Evolutionary conservation across 2,797 vertebrate species (phyloP), one percentile per base, ranked within the genome.

Genomic region (Odontamblyopus rebecca): DNA sequence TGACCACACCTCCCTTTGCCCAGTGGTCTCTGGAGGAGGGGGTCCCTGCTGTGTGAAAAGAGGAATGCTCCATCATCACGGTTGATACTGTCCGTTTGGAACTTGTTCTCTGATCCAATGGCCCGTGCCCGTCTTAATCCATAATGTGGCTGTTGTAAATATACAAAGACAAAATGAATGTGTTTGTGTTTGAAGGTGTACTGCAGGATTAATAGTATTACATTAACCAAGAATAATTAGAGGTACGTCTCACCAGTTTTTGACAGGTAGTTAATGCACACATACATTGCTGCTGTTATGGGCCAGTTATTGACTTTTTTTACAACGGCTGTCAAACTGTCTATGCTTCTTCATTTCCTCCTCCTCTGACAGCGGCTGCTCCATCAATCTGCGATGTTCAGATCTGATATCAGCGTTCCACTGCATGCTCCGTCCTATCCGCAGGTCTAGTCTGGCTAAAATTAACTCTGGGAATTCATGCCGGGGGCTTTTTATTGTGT

Each of bases 181-280:
- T 35, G 32, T 35, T 35, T 35, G 32, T 23, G 23, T 23, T 23
- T 23, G 23, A 23, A 54, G 19, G 7, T n/a, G 53, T 54, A 54
- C 51, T 56, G 9, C n/a, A 12, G 9, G 54, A 56, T 56, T 26
- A 56, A 56, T 56, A 23, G 8, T 9, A 3, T 11, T 26, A 11
- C 23, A 26, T n/a, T 57, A 12, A 57, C 54, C 9, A 38, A 62
- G 27, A 62, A 9, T 6, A 61, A 32, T 61, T 18, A 62, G 13
- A 6, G 15, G 16, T 16, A 32, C 29, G 72, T 72, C 27, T 60
- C 18, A n/a, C 51, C 26, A 76, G 78, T 82, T 83, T 70, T 72
- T 44, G 78, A 82, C 80, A 86, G n/a, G 76, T 72, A 82, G 72
- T 79, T 79, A 50, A 83, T 74, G n/a, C 78, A 84, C 70, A 67